phyloP scores from a whole-genome alignment of 2,113 vertebrate genomes.

The Hyperoodon ampullatus region DNA sequence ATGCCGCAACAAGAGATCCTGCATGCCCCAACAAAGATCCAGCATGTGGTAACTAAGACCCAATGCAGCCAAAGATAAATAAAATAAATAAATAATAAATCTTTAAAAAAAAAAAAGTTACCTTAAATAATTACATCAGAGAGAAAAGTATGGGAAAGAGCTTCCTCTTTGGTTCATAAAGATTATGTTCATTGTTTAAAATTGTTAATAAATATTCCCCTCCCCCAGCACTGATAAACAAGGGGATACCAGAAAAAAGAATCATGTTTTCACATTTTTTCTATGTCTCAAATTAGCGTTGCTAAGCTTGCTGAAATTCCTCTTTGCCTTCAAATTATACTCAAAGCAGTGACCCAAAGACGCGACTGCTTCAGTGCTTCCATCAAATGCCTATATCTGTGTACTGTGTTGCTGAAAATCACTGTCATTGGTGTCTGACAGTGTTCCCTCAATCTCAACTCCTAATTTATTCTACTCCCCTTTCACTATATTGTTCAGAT shows the following conservation, averaged over 20 bases:
- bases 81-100: too few relatives aligned
- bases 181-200: not conserved
- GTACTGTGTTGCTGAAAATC: not conserved
- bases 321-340: not conserved
- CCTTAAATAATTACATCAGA: not conserved
- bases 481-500: not conserved
- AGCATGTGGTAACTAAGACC: too few relatives aligned
- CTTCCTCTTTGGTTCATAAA: not conserved
- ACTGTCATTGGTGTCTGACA: not conserved
- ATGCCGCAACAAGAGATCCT: too few relatives aligned
- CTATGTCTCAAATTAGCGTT: not conserved
- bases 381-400: not conserved
- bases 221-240: not conserved
- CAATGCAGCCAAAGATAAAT: too few relatives aligned
- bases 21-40: too few relatives aligned
- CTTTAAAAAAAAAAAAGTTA: not conserved
- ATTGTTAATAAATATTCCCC: not conserved
- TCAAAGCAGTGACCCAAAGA: not conserved
- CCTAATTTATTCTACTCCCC: not conserved
- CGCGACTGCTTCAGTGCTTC: not conserved
- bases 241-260: not conserved
- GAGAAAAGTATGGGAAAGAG: not conserved
- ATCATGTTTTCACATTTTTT: not conserved
- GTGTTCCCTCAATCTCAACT: fast-evolving
- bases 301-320: not conserved